A percentile compares a stretch with the other conserved stretches of the same genome.
These are phyloP conservation scores for Pocillopora meandrina DNA, from an alignment of 92 coral and sea anemone species.

Conservation along the genomic window DNA sequence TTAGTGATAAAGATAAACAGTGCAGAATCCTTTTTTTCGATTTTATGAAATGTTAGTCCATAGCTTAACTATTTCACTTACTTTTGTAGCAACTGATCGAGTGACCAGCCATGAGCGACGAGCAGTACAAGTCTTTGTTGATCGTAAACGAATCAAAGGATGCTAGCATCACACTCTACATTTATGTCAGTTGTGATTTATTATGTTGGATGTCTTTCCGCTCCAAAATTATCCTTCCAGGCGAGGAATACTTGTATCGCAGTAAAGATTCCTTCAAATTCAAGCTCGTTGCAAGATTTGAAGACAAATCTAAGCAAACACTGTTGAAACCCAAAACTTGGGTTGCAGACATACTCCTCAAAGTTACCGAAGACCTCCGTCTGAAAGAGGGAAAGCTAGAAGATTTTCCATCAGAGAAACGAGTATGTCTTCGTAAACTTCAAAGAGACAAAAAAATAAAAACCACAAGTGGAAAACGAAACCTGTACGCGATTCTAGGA, in stretches of 20 bases:
- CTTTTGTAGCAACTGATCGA: not conserved
- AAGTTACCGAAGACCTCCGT: slow-evolving; percentile 1
- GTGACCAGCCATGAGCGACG: slow-evolving; percentile 1
- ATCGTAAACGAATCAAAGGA: slow-evolving; percentile 44
- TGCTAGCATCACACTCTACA: slow-evolving; percentile 27
- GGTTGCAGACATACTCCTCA: slow-evolving; percentile 25
- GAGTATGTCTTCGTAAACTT: slow-evolving; percentile 41
- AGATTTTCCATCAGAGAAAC: slow-evolving; percentile 26
- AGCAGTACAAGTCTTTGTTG: slow-evolving; percentile 42
- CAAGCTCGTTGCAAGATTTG: slow-evolving; percentile 16
- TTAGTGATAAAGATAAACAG: no score
- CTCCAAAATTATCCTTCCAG: slow-evolving; percentile 40
- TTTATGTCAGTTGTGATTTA: slow-evolving; percentile 21
- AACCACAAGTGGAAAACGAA: slow-evolving; percentile 1
- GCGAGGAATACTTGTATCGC: slow-evolving; percentile 25
- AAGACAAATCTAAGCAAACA: slow-evolving; percentile 17
- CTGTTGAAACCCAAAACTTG: slow-evolving; percentile 15
- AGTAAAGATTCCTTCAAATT: slow-evolving; percentile 26
- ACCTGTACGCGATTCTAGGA: slow-evolving; percentile 48
- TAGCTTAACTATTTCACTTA: not conserved
- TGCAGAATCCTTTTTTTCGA: no score
- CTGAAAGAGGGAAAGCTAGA: slow-evolving; percentile 35
- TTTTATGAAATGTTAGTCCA: no score
- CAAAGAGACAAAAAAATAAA: slow-evolving; percentile 41
- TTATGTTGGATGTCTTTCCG: slow-evolving; percentile 35